Base-by-base conservation (phyloP, 2,888 invertebrate species). In the Caradrina kadenii region DNA sequence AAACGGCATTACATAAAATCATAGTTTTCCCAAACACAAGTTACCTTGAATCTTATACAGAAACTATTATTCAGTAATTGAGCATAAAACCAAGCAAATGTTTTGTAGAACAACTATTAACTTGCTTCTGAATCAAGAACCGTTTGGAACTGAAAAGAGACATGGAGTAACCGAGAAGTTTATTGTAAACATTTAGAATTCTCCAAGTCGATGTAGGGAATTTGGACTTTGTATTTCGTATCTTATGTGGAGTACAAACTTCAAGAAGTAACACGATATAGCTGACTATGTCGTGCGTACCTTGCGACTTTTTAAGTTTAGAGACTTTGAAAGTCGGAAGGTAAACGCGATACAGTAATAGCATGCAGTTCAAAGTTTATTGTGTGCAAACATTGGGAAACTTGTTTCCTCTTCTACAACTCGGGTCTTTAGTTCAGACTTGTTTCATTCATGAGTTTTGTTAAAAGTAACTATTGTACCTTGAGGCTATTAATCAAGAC, bases 191-290 rank as follows among this genome's bases (percentile, higher is more conserved):
- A 55, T 79, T 74, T 65, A 56, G 60, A 63, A 75, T 63, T 63
- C 76, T 60, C 65, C 26, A 63, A 76, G 39, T 61, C 45, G 21
- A 55, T 60, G 58, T 67, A 35, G 53, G 17, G 26, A 60, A 56
- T 61, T 50, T 69, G 54, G 65, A 73, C 73, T 79, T 61, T 63
- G 75, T 62, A 73, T 63, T 49, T 55, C 53, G 52, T 64, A 64
- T 55, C 31, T 75, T 48, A 52, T 60, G 54, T 56, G 66, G 56
- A 64, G 65, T 75, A 77, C 74, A 22, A 79, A 79, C 56, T 79
- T 63, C 26, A 21, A 63, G 65, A 66, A 69, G 63, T 74, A 71
- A 55, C 59, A 56, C 59, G 31, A 60, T 55, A 50, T 55, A 60
- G 53, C 45, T 11, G 17, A 39, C 39, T 39, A 39, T 11, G 11